Evolutionary conservation across 2,113 vertebrate genomes (phyloP).

Genomic region (Pteruthius melanotis): DNA sequence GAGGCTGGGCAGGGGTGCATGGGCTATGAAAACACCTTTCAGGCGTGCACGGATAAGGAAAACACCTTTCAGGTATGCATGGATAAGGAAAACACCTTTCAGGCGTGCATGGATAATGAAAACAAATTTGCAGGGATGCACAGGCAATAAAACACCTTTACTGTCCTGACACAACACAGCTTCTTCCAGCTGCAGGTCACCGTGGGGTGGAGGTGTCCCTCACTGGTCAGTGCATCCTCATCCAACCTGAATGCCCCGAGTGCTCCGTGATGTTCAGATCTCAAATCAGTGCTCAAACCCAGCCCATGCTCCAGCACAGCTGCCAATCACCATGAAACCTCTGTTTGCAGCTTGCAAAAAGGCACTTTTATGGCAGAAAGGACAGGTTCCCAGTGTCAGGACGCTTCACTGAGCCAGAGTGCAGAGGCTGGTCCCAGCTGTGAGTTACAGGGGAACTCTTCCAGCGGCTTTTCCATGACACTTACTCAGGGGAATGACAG

Average conservation of each 20-base stretch:
- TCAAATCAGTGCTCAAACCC: neutral
- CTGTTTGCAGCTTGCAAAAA: neutral
- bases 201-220: neutral
- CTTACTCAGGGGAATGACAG: neutral
- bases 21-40: neutral
- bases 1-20: neutral
- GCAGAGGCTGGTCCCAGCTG: neutral
- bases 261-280: neutral
- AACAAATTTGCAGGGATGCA: neutral
- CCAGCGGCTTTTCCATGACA: neutral
- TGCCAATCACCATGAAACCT: neutral
- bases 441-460: neutral
- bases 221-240: neutral
- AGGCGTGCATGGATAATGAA: accelerated
- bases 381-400: neutral
- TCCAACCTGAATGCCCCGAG: neutral
- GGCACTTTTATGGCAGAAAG: neutral
- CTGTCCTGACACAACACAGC: neutral
- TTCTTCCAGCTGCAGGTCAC: neutral
- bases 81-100: neutral
- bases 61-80: neutral
- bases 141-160: neutral
- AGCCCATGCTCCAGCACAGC: neutral
- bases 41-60: accelerated
- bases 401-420: neutral